Conservation (phyloP, 92 coral and sea anemone species). For the Micromussa lordhowensis region DNA sequence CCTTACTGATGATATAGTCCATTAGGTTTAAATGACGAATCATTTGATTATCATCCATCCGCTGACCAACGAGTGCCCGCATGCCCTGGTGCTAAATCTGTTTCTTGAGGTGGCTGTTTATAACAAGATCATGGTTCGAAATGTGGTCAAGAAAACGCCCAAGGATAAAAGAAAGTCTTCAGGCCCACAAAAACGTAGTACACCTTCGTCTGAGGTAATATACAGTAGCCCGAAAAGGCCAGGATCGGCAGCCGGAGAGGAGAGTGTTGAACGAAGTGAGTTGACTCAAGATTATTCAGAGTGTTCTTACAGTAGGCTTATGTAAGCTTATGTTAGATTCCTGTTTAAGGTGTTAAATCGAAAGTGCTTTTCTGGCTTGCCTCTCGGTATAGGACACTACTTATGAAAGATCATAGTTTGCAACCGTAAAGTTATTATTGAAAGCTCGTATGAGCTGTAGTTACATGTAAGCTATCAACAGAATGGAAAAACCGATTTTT, state of each 20-base stretch:
- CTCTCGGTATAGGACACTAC: background rate
- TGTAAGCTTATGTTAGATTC: background rate
- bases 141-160: background rate
- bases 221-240: slow-evolving; percentile 15
- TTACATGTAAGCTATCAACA: too few species aligned
- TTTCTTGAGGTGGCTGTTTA: too few species aligned
- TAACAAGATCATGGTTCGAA: slow-evolving; percentile 31
- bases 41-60: background rate
- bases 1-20: background rate
- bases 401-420: background rate
- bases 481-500: too few species aligned
- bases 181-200: slow-evolving; percentile 4
- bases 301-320: background rate
- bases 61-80: background rate
- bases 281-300: background rate
- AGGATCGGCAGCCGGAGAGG: background rate
- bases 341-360: background rate
- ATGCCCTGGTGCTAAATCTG: background rate
- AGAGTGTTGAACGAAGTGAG: background rate
- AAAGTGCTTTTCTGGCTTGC: background rate
- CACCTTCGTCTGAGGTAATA: slow-evolving; percentile 12
- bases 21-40: background rate
- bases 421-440: too few species aligned
- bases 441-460: too few species aligned
- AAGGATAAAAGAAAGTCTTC: slow-evolving; percentile 2